These are phyloP conservation scores for Gobio gobio DNA, from an alignment of 2,113 vertebrate species.

Conservation along the genomic window DNA sequence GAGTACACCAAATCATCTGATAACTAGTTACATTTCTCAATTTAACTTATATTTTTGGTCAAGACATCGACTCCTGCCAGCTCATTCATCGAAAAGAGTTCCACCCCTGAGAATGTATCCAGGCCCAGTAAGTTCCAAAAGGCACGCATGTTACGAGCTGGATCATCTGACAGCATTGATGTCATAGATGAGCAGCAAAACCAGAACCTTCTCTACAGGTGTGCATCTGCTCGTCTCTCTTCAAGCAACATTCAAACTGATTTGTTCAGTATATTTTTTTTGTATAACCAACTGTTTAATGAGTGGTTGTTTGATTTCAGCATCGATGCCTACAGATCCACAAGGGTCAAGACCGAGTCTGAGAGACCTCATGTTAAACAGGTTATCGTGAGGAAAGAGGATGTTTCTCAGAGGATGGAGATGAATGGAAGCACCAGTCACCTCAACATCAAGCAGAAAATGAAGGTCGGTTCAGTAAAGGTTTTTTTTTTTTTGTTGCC, in stretches of 20 bases:
- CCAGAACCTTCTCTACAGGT: constrained; percentile 92
- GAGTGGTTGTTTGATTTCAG: constrained; percentile 65
- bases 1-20: neutral
- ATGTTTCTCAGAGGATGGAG: constrained; percentile 78
- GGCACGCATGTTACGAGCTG: constrained; percentile 69
- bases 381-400: constrained; percentile 89
- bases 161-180: constrained; percentile 79
- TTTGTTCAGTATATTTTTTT: neutral
- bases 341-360: constrained; percentile 82
- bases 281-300: constrained; percentile 2
- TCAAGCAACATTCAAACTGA: neutral
- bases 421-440: constrained; percentile 72
- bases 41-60: neutral
- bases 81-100: constrained; percentile 72
- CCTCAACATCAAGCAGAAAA: constrained; percentile 87
- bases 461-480: constrained; percentile 79
- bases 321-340: constrained; percentile 91
- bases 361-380: constrained; percentile 87
- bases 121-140: constrained; percentile 82
- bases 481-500: neutral
- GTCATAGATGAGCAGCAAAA: constrained; percentile 77
- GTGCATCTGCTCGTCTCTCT: neutral
- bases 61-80: constrained; percentile 79
- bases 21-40: neutral
- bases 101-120: constrained; percentile 69